Evolutionary conservation across 2,113 vertebrate species (phyloP).

Genomic region (Bettongia penicillata): DNA sequence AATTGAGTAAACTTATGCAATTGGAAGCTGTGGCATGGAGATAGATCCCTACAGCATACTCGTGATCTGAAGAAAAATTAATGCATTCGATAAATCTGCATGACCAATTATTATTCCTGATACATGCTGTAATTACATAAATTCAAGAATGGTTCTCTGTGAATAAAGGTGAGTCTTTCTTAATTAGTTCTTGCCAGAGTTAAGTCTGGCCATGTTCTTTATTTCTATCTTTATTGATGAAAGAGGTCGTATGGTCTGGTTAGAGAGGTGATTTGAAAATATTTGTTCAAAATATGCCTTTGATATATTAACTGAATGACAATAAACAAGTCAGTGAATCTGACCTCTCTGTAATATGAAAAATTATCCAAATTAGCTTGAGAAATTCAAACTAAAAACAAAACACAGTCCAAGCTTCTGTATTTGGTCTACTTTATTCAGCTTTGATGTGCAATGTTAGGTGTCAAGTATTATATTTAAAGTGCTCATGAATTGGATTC

Average conservation of each 20-base stretch:
- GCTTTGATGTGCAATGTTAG: not conserved
- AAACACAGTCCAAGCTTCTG: not conserved
- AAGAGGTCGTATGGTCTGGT: not conserved
- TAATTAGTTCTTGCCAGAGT: not conserved
- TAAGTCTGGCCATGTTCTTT: not conserved
- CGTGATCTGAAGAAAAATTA: not conserved
- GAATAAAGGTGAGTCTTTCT: conserved; percentile 9
- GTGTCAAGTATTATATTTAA: not conserved
- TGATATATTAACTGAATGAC: not conserved
- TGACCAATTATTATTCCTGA: not conserved
- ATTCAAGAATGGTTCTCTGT: not conserved
- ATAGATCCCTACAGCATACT: not conserved
- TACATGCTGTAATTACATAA: not conserved
- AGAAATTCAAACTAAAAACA: not conserved
- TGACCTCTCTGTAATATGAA: not conserved
- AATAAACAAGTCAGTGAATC: not conserved
- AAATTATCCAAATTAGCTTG: not conserved
- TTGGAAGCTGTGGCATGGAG: not conserved
- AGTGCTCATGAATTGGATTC: not conserved
- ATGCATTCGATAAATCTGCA: not conserved
- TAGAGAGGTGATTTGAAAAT: not conserved
- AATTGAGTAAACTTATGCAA: not conserved
- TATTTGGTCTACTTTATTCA: not conserved
- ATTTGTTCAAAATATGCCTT: not conserved
- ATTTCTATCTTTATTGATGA: conserved; percentile 6